These are phyloP conservation scores for Sigmodon hispidus DNA, from an alignment of 2,113 vertebrate species.

Conservation along the genomic window DNA sequence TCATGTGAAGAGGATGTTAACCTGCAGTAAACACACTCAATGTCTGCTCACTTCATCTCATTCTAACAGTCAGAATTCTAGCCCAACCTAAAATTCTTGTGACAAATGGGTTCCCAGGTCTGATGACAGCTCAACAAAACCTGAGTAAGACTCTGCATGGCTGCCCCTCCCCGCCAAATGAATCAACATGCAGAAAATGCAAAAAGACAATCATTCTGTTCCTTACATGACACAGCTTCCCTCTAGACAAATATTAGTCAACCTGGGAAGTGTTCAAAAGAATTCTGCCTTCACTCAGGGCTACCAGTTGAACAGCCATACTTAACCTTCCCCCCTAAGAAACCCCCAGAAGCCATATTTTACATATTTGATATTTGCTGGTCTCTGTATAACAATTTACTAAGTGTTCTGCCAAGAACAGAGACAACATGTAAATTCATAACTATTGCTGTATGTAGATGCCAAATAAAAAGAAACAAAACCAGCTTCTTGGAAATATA, in stretches of 20 bases:
- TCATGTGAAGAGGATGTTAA: background rate
- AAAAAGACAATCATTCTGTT: background rate
- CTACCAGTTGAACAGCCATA: background rate
- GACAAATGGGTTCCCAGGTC: background rate
- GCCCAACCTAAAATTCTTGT: slow-evolving; percentile 20
- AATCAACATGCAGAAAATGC: background rate
- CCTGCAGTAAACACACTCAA: slow-evolving; percentile 1
- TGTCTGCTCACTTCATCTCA: background rate
- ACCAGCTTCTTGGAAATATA: slow-evolving; percentile 40
- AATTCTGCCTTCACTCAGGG: background rate
- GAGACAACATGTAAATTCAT: background rate
- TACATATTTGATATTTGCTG: background rate
- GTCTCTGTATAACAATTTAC: slow-evolving; percentile 15
- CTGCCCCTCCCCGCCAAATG: background rate
- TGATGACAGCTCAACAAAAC: slow-evolving; percentile 23
- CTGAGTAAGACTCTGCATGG: slow-evolving; percentile 43
- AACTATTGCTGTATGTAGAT: background rate
- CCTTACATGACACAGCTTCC: background rate
- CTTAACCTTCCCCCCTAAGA: background rate
- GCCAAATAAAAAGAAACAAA: slow-evolving; percentile 60
- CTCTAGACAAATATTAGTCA: slow-evolving; percentile 17
- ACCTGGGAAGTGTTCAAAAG: background rate
- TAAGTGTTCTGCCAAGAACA: slow-evolving; percentile 29
- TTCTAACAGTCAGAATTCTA: slow-evolving; percentile 46
- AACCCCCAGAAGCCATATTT: background rate